Evolutionary conservation across 2,888 invertebrate species (phyloP), one percentile per base, ranked within the genome.

Genomic region (Epistrophe grossulariae): DNA sequence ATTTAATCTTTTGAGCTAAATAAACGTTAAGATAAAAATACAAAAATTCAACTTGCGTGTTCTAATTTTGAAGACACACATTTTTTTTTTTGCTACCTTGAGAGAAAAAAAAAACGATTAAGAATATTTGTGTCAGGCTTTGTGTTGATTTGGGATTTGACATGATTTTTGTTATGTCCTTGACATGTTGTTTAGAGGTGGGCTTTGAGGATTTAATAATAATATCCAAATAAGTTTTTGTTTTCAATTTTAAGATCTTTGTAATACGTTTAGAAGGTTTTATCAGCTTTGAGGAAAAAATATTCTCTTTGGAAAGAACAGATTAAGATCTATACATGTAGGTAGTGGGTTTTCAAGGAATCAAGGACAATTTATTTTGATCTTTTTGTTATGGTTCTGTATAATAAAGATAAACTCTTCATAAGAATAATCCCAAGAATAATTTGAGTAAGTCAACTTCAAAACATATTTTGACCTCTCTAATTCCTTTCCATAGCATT

Each of bases 51-150:
- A 24, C 35, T 62, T 62, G 60, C 38, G 80, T 81, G 80, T 48
- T 80, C 70, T 81, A 81, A 81, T 81, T 81, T 70, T 55, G 68
- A 62, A 45, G 76, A 62, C 17, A 76, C 70, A 70, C 60, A 73
- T 64, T 50, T 50, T 50, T 50, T n/a, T 28, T 55, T 8, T 1
- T 7, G 40, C 55, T 76, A 76, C 76, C 70, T 81, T 80, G 80
- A 80, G 48, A n/a, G 17, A 24, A 24, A 24, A 24, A 24, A 24
- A 43, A n/a, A 35, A 24, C 24, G 43, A 24, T 43, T 76, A 43
- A n/a, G 17, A 55, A 80, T 24, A 24, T 43, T 76, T 45, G 52
- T 68, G 80, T 80, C 80, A 80, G 68, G 11, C 45, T 76, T 62
- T 55, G n/a, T 19, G 43, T 55, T 28, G 55, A 62, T 76, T 79